Evolutionary conservation across 2,797 vertebrate genomes (phyloP).

Genomic region (Acrossocheilus fasciatus): DNA sequence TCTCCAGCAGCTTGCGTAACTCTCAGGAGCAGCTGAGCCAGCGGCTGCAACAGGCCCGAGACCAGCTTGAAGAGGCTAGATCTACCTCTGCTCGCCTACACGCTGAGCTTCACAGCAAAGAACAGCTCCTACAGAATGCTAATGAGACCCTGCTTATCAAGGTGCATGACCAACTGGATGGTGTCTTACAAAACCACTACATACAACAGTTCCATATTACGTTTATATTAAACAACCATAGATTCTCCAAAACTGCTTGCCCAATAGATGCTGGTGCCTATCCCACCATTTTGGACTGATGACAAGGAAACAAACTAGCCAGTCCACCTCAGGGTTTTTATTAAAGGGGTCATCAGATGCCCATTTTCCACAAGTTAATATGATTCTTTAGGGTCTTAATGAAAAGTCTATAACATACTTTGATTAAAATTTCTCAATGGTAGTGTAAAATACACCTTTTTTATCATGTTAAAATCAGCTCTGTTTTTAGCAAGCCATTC

Average conservation of each 20-base stretch:
- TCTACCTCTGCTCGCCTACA: conserved; percentile 72
- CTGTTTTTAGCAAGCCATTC: too few relatives aligned
- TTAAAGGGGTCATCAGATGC: too few relatives aligned
- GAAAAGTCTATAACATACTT: too few relatives aligned
- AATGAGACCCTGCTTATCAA: conserved; percentile 80
- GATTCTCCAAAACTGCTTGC: neutral
- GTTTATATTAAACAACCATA: neutral
- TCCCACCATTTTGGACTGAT: neutral
- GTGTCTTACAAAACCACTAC: conserved; percentile 53
- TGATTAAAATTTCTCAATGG: too few relatives aligned
- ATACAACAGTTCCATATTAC: neutral
- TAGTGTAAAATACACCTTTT: too few relatives aligned
- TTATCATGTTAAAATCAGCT: too few relatives aligned
- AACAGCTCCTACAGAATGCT: conserved; percentile 74
- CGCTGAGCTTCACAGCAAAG: conserved; percentile 74
- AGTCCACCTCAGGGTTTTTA: neutral
- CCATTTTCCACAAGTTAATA: too few relatives aligned
- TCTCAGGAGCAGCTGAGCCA: conserved; percentile 74
- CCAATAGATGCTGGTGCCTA: neutral
- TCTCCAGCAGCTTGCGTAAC: conserved; percentile 67
- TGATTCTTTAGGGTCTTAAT: too few relatives aligned
- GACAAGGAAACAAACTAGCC: neutral
- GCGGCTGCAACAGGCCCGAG: conserved; percentile 80
- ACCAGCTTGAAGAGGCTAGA: conserved; percentile 80
- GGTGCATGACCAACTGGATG: conserved; percentile 64